A percentile compares a stretch with the other conserved stretches of the same genome.
Evolutionary conservation across 2,113 vertebrate genomes (phyloP).

Genomic region (Sclerurus mexicanus): DNA sequence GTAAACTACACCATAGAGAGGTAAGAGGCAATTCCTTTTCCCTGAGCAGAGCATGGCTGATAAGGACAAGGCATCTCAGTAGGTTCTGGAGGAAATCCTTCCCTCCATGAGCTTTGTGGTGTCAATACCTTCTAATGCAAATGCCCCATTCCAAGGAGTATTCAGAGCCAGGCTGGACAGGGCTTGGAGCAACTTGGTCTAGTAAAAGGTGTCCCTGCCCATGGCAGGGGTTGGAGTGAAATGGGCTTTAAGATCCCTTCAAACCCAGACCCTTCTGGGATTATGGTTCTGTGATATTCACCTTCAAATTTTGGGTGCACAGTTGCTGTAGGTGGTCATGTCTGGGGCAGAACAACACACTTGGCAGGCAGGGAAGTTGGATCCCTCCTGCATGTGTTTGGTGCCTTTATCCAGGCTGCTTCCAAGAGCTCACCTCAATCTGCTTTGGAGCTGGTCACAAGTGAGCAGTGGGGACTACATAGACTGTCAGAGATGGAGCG

Average conservation of each 20-base stretch:
- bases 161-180: not conserved
- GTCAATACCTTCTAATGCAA: not conserved
- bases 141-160: not conserved
- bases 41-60: not conserved
- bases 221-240: fast-evolving
- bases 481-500: fast-evolving
- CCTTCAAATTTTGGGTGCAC: not conserved
- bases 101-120: not conserved
- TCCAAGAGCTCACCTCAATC: not conserved
- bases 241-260: not conserved
- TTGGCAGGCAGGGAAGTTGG: not conserved
- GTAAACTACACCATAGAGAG: not conserved
- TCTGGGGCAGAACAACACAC: fast-evolving
- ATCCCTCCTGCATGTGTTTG: no score
- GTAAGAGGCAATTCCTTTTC: not conserved
- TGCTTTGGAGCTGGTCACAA: not conserved
- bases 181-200: not conserved
- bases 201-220: not conserved
- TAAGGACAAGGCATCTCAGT: not conserved
- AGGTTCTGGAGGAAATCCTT: not conserved
- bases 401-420: not conserved
- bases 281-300: not conserved
- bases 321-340: fast-evolving
- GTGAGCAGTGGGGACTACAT: not conserved
- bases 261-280: not conserved